These are phyloP conservation scores for Pomatostomus ruficeps DNA, from an alignment of 2,113 vertebrate genomes.

Conservation along the genomic window DNA sequence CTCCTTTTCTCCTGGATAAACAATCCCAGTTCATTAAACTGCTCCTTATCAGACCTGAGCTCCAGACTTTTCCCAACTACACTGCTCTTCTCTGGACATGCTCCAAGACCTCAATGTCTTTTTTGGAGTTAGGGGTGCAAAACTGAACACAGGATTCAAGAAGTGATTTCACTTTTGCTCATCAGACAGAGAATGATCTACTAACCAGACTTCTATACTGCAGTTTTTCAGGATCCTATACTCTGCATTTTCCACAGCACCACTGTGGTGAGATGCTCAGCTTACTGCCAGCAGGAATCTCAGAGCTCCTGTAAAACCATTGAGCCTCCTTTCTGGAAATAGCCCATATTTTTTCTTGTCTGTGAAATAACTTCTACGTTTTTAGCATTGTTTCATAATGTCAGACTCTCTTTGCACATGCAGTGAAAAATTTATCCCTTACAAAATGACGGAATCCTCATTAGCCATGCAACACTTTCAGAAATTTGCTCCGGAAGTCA, in stretches of 20 bases:
- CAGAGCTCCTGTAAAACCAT: accelerated
- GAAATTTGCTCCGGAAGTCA: not conserved
- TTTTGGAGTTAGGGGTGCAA: not conserved
- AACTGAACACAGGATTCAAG: not conserved
- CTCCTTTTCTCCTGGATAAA: not conserved
- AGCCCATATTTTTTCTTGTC: not conserved
- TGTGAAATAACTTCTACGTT: not conserved
- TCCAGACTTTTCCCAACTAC: not conserved
- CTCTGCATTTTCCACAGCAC: not conserved
- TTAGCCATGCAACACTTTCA: not conserved
- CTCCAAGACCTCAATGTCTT: not conserved
- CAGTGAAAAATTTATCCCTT: not conserved
- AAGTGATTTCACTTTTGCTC: not conserved
- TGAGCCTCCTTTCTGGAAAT: not conserved
- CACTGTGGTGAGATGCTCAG: not conserved
- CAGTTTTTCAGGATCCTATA: not conserved
- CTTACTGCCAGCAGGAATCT: not conserved
- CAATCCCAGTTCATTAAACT: not conserved
- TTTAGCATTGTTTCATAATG: not conserved
- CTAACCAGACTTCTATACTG: not conserved
- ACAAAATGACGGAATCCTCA: not conserved
- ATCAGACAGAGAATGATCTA: not conserved
- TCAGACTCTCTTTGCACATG: not conserved
- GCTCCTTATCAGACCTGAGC: not conserved
- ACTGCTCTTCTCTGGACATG: accelerated